Evolutionary conservation across 2,797 vertebrate genomes (phyloP).

Genomic region (Triplophysa bombifrons): DNA sequence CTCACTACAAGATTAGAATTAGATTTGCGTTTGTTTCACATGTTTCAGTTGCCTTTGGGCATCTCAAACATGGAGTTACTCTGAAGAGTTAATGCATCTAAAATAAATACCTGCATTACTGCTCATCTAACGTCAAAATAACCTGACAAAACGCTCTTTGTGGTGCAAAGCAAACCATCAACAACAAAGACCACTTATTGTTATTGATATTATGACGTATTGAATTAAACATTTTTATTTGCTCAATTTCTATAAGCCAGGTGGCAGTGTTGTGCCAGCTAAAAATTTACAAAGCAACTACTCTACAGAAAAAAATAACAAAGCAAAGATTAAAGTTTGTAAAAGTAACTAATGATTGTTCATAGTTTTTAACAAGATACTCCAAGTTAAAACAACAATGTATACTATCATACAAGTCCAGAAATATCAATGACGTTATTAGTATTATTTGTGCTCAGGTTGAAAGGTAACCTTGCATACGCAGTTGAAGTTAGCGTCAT

Average conservation of each 20-base stretch:
- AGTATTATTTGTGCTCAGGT: too few relatives aligned
- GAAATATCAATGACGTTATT: too few relatives aligned
- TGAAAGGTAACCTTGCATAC: too few relatives aligned
- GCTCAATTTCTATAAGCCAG: not conserved
- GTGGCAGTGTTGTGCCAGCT: not conserved
- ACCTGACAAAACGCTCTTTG: slow-evolving; percentile 44
- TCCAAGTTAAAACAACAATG: too few relatives aligned
- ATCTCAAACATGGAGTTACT: slow-evolving; percentile 43
- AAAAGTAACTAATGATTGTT: too few relatives aligned
- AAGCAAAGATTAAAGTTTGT: too few relatives aligned
- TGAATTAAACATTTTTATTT: too few relatives aligned
- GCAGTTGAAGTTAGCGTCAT: too few relatives aligned
- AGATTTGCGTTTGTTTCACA: slow-evolving; percentile 59
- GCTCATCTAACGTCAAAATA: slow-evolving; percentile 21
- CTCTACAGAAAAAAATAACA: too few relatives aligned
- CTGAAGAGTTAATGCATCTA: slow-evolving; percentile 36
- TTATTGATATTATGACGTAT: slow-evolving; percentile 3
- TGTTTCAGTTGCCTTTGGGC: slow-evolving; percentile 38
- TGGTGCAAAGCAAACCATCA: slow-evolving; percentile 35
- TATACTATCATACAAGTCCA: too few relatives aligned
- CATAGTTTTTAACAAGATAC: too few relatives aligned
- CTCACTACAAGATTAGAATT: not conserved
- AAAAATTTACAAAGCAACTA: too few relatives aligned
- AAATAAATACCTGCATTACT: not conserved
- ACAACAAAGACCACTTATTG: not conserved